phyloP scores from a whole-genome alignment of 2,797 vertebrate genomes.

The Pristis pectinata region DNA sequence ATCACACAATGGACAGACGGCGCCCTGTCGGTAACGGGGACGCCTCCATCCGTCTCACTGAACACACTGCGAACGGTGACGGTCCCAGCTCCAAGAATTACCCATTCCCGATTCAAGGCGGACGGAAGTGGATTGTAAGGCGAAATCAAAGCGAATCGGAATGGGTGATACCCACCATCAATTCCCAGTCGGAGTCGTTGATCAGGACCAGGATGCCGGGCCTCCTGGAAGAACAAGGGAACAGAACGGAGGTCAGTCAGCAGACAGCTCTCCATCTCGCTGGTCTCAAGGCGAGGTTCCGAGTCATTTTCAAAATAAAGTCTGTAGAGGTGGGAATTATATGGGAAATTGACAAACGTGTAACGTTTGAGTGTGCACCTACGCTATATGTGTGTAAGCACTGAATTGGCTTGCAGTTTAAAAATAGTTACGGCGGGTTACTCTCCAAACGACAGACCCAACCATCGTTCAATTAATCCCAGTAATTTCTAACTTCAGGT shows the following conservation, averaged over 20 bases:
- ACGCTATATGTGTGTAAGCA: not conserved
- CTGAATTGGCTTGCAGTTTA: not conserved
- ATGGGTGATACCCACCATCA: constrained; percentile 78
- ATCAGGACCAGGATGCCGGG: constrained; percentile 95
- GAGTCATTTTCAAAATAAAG: not conserved
- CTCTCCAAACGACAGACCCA: not conserved
- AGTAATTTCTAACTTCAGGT: too few species aligned
- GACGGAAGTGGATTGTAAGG: not conserved
- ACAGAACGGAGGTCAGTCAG: not conserved
- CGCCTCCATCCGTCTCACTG: not conserved
- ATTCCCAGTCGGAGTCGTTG: constrained; percentile 95
- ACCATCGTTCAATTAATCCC: not conserved
- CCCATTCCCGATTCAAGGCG: not conserved
- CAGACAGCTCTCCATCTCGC: not conserved
- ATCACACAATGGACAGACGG: not conserved
- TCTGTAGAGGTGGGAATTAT: not conserved
- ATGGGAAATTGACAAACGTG: not conserved
- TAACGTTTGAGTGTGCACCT: not conserved
- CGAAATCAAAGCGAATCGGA: not conserved
- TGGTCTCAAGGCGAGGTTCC: not conserved
- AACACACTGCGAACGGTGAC: not conserved
- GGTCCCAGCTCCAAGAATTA: not conserved
- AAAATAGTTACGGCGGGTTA: not conserved
- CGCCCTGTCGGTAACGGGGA: not conserved
- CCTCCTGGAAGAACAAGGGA: constrained; percentile 62